Evolutionary conservation across 2,797 vertebrate species (phyloP).

Genomic region (Danio tinwini): DNA sequence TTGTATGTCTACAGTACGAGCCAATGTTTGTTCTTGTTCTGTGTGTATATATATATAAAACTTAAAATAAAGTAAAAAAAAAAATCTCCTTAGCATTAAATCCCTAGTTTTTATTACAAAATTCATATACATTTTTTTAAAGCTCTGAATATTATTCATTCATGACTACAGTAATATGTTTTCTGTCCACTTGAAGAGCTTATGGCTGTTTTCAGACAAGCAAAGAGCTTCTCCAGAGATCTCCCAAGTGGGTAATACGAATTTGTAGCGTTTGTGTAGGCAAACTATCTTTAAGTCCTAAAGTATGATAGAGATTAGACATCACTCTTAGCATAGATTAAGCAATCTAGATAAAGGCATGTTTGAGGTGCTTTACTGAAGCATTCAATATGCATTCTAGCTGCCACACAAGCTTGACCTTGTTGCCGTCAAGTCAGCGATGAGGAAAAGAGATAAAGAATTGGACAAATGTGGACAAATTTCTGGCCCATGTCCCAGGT

Average conservation of each 20-base stretch:
- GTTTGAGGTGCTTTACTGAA: constrained; percentile 83
- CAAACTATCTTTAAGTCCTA: constrained; percentile 51
- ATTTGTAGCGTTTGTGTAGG: constrained; percentile 22
- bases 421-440: constrained; percentile 78
- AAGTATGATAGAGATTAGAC: constrained; percentile 64
- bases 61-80: no score
- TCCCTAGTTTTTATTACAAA: not conserved
- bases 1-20: no score
- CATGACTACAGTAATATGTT: constrained; percentile 22
- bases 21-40: no score
- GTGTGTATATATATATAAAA: no score
- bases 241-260: not conserved
- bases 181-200: constrained; percentile 50
- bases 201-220: constrained; percentile 25
- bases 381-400: constrained; percentile 70
- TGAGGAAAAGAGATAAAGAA: constrained; percentile 68
- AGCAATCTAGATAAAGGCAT: constrained; percentile 73
- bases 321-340: constrained; percentile 59
- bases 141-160: constrained; percentile 9
- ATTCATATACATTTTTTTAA: not conserved
- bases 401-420: constrained; percentile 80
- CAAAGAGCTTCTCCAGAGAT: constrained; percentile 29
- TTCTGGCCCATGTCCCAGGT: not conserved
- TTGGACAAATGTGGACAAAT: constrained; percentile 13
- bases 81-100: no score